A percentile compares a stretch with the other conserved stretches of the same genome.
These are phyloP conservation scores for Neoaliturus tenellus DNA, from an alignment of 2,888 invertebrate genomes.

Conservation along the genomic window DNA sequence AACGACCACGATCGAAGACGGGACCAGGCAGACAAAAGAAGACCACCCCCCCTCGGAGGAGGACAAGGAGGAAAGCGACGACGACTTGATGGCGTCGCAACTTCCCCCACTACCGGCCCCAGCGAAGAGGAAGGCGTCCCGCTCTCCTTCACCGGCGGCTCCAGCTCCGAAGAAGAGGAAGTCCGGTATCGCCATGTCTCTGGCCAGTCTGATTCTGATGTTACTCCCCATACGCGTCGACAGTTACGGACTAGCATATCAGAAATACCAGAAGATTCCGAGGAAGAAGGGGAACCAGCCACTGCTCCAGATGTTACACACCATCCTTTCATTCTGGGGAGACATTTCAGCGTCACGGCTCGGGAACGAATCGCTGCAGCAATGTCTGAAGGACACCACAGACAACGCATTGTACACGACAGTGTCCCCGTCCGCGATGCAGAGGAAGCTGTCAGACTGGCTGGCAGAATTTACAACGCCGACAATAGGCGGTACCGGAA, in stretches of 20 bases:
- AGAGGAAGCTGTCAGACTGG: conserved; percentile 18
- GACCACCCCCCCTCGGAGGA: background rate
- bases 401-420: background rate
- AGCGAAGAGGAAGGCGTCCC: background rate
- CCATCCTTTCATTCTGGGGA: background rate
- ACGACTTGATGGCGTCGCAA: background rate
- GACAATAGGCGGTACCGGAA: background rate
- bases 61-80: background rate
- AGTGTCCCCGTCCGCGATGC: background rate
- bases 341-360: background rate
- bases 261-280: background rate
- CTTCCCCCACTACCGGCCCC: background rate
- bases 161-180: background rate
- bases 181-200: background rate
- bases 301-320: background rate
- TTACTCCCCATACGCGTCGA: background rate
- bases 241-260: background rate
- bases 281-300: background rate
- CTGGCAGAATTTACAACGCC: background rate
- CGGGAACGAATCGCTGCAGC: background rate
- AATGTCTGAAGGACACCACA: background rate
- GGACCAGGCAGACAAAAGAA: too few species aligned
- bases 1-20: background rate
- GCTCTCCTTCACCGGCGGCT: background rate
- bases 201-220: background rate